Evolutionary conservation across 2,797 vertebrate genomes (phyloP).

Genomic region (Sciurus carolinensis): DNA sequence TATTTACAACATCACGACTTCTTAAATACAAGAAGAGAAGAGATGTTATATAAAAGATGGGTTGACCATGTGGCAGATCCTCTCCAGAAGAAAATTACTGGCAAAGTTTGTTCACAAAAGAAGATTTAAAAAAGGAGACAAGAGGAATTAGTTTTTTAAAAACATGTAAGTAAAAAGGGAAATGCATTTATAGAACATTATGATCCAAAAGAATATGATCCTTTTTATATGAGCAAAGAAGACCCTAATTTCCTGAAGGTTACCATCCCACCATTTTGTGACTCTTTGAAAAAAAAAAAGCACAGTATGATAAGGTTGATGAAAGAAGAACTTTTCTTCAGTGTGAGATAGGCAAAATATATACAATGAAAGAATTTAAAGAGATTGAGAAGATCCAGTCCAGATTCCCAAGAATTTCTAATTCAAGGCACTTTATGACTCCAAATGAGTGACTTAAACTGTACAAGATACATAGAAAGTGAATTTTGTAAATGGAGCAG

Average conservation of each 20-base stretch:
- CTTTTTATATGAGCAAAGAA: constrained; percentile 87
- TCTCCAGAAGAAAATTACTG: constrained; percentile 90
- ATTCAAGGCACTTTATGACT: constrained; percentile 81
- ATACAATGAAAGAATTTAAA: constrained; percentile 85
- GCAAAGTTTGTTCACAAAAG: constrained; percentile 83
- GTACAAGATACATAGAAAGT: constrained; percentile 82
- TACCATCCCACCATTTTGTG: constrained; percentile 83
- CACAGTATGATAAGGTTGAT: constrained; percentile 83
- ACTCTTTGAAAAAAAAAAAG: constrained; percentile 87
- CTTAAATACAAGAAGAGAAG: constrained; percentile 90
- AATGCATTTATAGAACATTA: constrained; percentile 91
- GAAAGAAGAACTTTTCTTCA: constrained; percentile 86
- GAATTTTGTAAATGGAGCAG: constrained; percentile 85
- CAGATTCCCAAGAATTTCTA: constrained; percentile 83
- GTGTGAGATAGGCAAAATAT: constrained; percentile 89
- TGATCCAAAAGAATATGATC: constrained; percentile 91
- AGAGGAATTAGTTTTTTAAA: constrained; percentile 89
- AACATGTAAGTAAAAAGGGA: constrained; percentile 91
- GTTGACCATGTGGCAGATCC: constrained; percentile 91
- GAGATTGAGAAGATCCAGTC: constrained; percentile 75
- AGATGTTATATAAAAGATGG: constrained; percentile 94
- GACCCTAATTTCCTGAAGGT: constrained; percentile 86
- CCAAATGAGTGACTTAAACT: constrained; percentile 83
- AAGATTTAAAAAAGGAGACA: constrained; percentile 87
- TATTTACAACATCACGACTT: constrained; percentile 89